Evolutionary conservation across 2,113 vertebrate species (phyloP), one percentile per base, ranked within the genome.

Genomic region (Lamprotornis superbus): DNA sequence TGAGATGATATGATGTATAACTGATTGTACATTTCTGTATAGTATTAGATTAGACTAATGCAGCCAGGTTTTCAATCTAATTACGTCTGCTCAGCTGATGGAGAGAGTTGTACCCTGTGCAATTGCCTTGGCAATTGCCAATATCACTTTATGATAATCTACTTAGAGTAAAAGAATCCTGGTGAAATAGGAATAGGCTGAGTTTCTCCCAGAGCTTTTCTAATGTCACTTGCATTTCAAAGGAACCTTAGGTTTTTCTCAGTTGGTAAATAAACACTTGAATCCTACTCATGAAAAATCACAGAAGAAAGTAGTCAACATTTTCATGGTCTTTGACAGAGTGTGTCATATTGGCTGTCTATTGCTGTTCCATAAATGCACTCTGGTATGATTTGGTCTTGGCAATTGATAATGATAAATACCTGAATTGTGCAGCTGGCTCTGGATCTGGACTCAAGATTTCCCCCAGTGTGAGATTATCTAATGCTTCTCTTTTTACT

Each of bases 31-130:
- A 83, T 68, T 93, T 96, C 11, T 9, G 59, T 83, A 50, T 37
- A 75, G 80, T 89, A 97, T 95, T 95, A 89, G 70, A 96, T 96
- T 96, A 95, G 88, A 91, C 90, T 95, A 92, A 92, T 91, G 90
- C 83, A 93, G 47, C 56, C 67, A 94, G 68, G 52, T 94, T 97
- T 96, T 84, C 87, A 87, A 96, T 94, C 90, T 83, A 95, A 96
- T 97, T 93, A 92, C 4, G 12, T 68, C 90, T 93, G 37, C 63
- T 80, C 21, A 93, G 56, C 90, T 83, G 94, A 94, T 89, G 90
- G 76, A 76, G 53, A 79, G 73, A 85, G 80, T 80, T 84, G 77
- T 87, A 93, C 71, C 92, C 77, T 64, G 24, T 83, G 76, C 87
- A 91, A 94, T 52, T 77, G 64, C 42, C 53, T 93, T 84, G 79